Base-by-base conservation (phyloP, 53 echinoderm and acorn worm genomes). In the Arbacia lixula region DNA sequence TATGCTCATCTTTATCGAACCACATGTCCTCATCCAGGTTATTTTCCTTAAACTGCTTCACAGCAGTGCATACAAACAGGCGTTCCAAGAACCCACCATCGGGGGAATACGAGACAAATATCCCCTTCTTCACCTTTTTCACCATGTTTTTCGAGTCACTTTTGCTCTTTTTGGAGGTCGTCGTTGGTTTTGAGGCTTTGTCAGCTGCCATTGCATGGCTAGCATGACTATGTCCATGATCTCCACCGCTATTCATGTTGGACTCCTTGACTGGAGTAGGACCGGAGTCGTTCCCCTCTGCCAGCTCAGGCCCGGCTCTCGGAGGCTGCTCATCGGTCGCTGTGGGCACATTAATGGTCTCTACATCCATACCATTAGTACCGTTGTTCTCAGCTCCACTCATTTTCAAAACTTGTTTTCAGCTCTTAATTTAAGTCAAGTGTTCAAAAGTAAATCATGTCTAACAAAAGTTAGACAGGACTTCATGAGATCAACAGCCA, bases 1-100 rank as follows among this genome's bases (percentile, higher is more conserved):
- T 97, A 50, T 90, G 83, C 43, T 98, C 98, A 53, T 94, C 98
- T 42, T 92, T 98, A 71, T 98, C 98, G 72, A 98, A 98, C 98
- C 98, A 98, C 58, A 98, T 85, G 60, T 98, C 98, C 66, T 98
- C 98, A 4, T 71, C 83, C 25, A 98, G 71, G 51, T 92, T 90
- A 53, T 94, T 98, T 82, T 98, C 98, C 40, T 94, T 98, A 67
- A 98, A 92, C 69, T 94, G 94, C 36, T 78, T 86, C 8, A 98
- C 98, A 0, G 91, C 83, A 14, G 85, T 89, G 31, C 94, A 92
- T 2, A 98, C 94, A 41, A 98, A 94, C 79, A 88, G 86, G 29
- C 98, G 67, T 80, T 98, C 98, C 36, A 90, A 42, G 51, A 94
- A 98, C 11, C 98, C 87, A 27, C 94, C 94, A 53, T 98, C 92